Evolutionary conservation across 37 sponge, comb jelly and placozoan species (phyloP).

Genomic region (Geodia barretti): DNA sequence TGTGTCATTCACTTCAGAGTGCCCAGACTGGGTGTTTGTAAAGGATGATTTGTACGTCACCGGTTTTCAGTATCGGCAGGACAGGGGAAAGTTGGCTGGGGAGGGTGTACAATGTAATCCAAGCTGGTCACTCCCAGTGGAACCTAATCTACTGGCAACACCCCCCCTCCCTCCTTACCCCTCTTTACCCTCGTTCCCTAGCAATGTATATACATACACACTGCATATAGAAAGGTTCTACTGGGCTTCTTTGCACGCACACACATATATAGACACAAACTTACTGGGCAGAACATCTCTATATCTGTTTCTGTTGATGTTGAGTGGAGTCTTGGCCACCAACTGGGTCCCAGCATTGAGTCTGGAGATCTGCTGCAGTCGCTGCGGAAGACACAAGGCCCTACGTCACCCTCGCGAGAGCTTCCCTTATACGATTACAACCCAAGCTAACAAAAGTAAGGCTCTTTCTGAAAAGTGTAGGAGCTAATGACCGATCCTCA

Average conservation of each 20-base stretch:
- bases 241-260: neutral
- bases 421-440: neutral
- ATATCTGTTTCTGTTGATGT: constrained; percentile 74
- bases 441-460: neutral
- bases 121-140: too few species aligned
- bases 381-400: constrained; percentile 17
- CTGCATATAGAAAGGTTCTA: too few species aligned
- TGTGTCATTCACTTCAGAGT: too few species aligned
- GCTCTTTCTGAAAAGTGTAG: neutral
- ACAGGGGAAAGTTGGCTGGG: neutral
- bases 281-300: constrained; percentile 88
- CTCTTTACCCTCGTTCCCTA: constrained; percentile 4
- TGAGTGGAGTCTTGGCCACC: constrained; percentile 73
- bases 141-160: too few species aligned
- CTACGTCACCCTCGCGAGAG: neutral
- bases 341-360: constrained; percentile 61
- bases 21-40: neutral
- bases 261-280: neutral
- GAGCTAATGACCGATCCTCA: too few species aligned
- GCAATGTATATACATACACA: too few species aligned
- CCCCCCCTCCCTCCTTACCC: constrained; percentile 8
- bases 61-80: neutral
- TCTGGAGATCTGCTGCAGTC: constrained; percentile 52
- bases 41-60: neutral
- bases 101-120: neutral